phyloP scores from a whole-genome alignment of 1,140 invertebrate genomes.

The Melitaea cinxia region DNA sequence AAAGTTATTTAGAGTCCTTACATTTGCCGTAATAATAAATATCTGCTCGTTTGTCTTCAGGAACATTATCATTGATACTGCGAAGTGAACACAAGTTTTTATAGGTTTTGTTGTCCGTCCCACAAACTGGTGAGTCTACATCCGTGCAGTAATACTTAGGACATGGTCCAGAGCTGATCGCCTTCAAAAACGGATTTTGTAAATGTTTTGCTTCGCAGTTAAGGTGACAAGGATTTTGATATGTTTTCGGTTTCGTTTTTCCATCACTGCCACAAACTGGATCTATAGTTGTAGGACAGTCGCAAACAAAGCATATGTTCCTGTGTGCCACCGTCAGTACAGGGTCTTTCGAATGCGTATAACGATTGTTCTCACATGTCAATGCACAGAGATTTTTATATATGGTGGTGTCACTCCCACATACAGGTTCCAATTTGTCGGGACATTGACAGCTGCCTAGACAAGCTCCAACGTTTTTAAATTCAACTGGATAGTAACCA shows the following conservation, averaged over 20 bases:
- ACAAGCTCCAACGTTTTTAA: constrained; percentile 45
- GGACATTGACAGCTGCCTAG: constrained; percentile 41
- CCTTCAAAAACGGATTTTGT: constrained; percentile 21
- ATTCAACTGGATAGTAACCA: constrained; percentile 23
- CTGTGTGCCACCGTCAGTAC: constrained; percentile 19
- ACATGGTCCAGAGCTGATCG: constrained; percentile 34
- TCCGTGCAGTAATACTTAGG: constrained; percentile 49
- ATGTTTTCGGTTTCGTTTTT: constrained; percentile 38
- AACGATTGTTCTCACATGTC: constrained; percentile 36
- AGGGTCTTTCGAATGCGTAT: constrained; percentile 23
- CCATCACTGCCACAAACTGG: constrained; percentile 85
- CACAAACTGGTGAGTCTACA: constrained; percentile 86
- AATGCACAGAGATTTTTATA: constrained; percentile 41
- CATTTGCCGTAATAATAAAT: constrained; percentile 39
- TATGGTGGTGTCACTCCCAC: constrained; percentile 37
- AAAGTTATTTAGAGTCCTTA: constrained; percentile 28
- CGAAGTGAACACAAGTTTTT: constrained; percentile 36
- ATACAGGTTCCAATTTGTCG: constrained; percentile 34
- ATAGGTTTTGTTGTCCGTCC: constrained; percentile 54
- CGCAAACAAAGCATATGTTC: constrained; percentile 36
- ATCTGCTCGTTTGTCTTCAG: background rate
- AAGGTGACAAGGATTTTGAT: constrained; percentile 38
- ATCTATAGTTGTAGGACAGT: constrained; percentile 50
- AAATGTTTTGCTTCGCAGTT: constrained; percentile 41
- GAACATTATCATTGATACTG: constrained; percentile 20